Base-by-base conservation (phyloP, 1,140 invertebrate species). In the Drosophila nigrodunni region DNA sequence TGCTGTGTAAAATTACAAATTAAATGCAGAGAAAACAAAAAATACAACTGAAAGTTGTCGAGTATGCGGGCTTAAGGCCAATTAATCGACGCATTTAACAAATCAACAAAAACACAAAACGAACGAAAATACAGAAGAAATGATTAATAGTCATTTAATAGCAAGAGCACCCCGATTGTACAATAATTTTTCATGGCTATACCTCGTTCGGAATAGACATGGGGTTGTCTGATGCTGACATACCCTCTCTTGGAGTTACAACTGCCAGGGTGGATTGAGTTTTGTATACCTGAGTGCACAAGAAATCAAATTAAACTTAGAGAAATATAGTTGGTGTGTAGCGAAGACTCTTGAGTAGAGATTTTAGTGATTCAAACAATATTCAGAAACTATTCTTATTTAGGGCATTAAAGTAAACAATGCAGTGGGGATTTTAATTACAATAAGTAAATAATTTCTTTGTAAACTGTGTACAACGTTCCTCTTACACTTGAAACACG, bases 11-110 rank as follows among this genome's bases (percentile, higher is more conserved):
- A 88, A 87, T 88, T 87, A 89, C 80, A 83, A 83, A 87, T 87
- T 88, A 83, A 82, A 55, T 39, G 44, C 74, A 65, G 43, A 72
- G 74, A 59, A 72, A 54, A 64, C 55, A 44, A 37, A 70, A 72
- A 55, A 58, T 60, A 50, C 41, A 76, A 71, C 65, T 62, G 62
- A 69, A 58, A 66, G 35, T 21, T 25, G 50, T 52, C n/a, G 50
- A 52, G 50, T 65, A 88, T 88, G 85, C 85, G 85, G 85, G 83
- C 77, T 65, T 60, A 73, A 55, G 65, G 66, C 70, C 74, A 88
- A 88, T 88, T 85, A 89, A 88, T 88, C 85, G 77, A 85, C 72
- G 70, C 77, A 89, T 83, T 88, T 88, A 88, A 88, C 80, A 88
- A 89, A 85, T 88, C 80, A 89, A 80, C 83, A 72, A 77, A 54